These are phyloP conservation scores for Plebejus argus DNA, from an alignment of 2,888 invertebrate genomes.

Conservation along the genomic window DNA sequence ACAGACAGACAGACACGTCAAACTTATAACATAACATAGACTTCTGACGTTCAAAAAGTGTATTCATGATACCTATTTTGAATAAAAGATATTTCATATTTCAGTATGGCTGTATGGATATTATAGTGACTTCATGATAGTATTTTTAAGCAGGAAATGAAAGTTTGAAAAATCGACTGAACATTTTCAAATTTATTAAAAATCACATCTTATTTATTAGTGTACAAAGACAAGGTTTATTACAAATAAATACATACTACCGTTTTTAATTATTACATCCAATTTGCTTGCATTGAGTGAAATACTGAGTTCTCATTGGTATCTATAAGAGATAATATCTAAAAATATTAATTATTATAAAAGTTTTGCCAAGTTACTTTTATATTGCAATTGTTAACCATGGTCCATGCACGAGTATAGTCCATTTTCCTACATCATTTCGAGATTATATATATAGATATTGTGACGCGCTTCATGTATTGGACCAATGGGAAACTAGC, in stretches of 20 bases:
- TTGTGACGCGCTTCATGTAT: neutral
- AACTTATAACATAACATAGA: too few relatives aligned
- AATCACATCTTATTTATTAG: slow-evolving; percentile 19
- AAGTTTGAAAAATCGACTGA: neutral
- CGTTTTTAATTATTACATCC: neutral
- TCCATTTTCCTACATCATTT: neutral
- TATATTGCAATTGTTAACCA: too few relatives aligned
- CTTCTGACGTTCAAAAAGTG: too few relatives aligned
- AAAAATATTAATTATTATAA: neutral
- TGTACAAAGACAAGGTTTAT: neutral
- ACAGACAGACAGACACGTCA: too few relatives aligned
- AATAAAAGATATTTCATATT: too few relatives aligned
- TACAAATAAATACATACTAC: slow-evolving; percentile 9
- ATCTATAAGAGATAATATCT: neutral
- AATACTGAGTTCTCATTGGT: slow-evolving; percentile 5
- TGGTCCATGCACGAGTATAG: neutral
- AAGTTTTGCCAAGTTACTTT: too few relatives aligned
- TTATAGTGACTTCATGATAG: too few relatives aligned
- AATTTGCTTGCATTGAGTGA: slow-evolving; percentile 2
- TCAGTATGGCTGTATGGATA: too few relatives aligned
- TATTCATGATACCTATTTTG: too few relatives aligned
- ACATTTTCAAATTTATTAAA: slow-evolving; percentile 2
- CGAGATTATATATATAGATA: neutral
- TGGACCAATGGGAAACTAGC: too few relatives aligned
- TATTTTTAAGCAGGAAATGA: neutral